Percentiles rank a stretch among this genome's conserved stretches.
Evolutionary conservation across 2,113 vertebrate species (phyloP).

Genomic region (Lepisosteus osseus): DNA sequence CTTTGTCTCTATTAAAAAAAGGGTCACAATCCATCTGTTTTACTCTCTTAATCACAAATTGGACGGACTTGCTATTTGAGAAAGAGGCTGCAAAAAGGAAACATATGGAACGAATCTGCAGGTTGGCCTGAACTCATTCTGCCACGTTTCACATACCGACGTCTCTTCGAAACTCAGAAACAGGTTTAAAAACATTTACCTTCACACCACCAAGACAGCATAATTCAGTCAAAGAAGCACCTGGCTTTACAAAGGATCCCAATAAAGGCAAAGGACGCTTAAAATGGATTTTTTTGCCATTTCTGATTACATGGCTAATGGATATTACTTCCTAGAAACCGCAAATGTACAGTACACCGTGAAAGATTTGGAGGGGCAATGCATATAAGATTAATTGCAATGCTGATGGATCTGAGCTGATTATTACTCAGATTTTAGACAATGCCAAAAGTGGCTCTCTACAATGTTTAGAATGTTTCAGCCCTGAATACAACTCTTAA

Average conservation of each 20-base stretch:
- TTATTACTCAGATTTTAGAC: too few species aligned
- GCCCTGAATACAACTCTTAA: too few species aligned
- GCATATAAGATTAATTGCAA: too few species aligned
- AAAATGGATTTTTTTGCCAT: too few species aligned
- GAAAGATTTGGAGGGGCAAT: too few species aligned
- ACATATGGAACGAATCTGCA: constrained; percentile 91
- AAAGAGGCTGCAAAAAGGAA: constrained; percentile 77
- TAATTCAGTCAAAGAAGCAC: constrained; percentile 14
- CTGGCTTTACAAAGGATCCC: neutral
- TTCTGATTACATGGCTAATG: too few species aligned
- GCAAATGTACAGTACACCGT: too few species aligned
- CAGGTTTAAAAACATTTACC: constrained; percentile 46
- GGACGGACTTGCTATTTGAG: constrained; percentile 46
- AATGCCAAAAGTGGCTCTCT: too few species aligned
- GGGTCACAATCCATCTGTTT: constrained; percentile 38
- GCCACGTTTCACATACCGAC: constrained; percentile 86
- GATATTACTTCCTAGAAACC: too few species aligned
- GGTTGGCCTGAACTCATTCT: constrained; percentile 70
- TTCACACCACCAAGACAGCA: constrained; percentile 6
- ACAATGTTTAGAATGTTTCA: too few species aligned
- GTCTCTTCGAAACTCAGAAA: constrained; percentile 50
- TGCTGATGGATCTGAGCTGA: too few species aligned
- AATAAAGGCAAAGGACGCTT: neutral
- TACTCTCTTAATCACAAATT: constrained; percentile 54
- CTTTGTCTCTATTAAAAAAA: constrained; percentile 25